These are phyloP conservation scores for Macrosoma leucophasiata DNA, from an alignment of 2,888 invertebrate genomes.

Conservation along the genomic window DNA sequence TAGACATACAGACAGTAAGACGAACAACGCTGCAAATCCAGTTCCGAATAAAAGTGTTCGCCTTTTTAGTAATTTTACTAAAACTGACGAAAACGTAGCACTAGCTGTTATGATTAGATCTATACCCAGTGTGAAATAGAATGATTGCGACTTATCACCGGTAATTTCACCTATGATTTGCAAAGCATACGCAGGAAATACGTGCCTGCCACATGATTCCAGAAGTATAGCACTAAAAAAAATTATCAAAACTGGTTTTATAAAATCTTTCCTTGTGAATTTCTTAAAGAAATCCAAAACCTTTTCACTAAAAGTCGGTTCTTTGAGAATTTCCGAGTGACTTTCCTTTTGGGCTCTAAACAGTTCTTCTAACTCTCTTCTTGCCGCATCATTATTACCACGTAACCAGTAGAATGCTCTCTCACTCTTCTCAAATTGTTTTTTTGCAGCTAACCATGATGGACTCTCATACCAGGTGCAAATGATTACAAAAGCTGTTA, in stretches of 20 bases:
- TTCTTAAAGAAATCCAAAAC: constrained; percentile 32
- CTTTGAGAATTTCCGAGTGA: constrained; percentile 11
- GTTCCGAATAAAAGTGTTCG: constrained; percentile 42
- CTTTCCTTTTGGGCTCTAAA: constrained; percentile 37
- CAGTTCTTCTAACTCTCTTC: constrained; percentile 36
- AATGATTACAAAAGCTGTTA: constrained; percentile 37
- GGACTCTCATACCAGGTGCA: constrained; percentile 76
- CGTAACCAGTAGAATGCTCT: constrained; percentile 67
- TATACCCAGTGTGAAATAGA: constrained; percentile 41
- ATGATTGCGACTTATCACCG: constrained; percentile 34
- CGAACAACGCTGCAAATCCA: constrained; percentile 36
- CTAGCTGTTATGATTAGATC: constrained; percentile 43
- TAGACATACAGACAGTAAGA: constrained; percentile 34
- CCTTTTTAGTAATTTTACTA: constrained; percentile 43
- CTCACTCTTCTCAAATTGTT: constrained; percentile 61
- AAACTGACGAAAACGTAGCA: constrained; percentile 36
- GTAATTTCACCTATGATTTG: constrained; percentile 44
- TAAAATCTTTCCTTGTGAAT: constrained; percentile 42
- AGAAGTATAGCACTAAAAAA: constrained; percentile 34
- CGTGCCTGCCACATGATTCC: constrained; percentile 45
- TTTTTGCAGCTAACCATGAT: constrained; percentile 73
- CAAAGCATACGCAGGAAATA: constrained; percentile 47
- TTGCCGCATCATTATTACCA: constrained; percentile 38
- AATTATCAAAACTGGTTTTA: constrained; percentile 40
- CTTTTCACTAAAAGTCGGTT: constrained; percentile 16